Conservation (phyloP, 2,113 vertebrate genomes). For the Sakesphorus luctuosus region DNA sequence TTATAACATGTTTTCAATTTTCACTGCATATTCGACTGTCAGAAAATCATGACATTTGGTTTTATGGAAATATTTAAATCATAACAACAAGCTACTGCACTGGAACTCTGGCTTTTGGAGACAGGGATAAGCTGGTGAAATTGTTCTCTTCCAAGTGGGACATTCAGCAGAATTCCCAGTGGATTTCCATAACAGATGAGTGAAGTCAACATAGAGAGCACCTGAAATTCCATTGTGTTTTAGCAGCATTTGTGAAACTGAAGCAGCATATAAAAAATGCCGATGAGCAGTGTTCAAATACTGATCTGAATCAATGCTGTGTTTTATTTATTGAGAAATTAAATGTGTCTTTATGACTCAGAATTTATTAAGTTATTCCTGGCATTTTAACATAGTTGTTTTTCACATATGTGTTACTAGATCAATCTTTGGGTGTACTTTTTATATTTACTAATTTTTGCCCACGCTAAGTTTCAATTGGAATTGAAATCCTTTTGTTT, state of each 20-base stretch:
- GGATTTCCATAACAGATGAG: neutral
- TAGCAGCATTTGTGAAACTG: neutral
- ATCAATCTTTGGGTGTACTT: neutral
- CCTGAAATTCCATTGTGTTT: constrained; percentile 17
- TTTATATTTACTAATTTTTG: neutral
- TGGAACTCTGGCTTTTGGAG: constrained; percentile 33
- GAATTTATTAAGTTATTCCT: neutral
- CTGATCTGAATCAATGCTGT: neutral
- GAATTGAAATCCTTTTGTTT: neutral
- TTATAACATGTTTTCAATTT: constrained; percentile 68
- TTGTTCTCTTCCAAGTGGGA: constrained; percentile 3
- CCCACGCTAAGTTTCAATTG: neutral
- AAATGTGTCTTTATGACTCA: neutral
- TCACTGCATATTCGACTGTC: constrained; percentile 59
- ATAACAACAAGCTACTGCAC: constrained; percentile 6
- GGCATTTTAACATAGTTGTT: neutral
- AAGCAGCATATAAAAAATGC: neutral
- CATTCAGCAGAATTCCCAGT: constrained; percentile 19
- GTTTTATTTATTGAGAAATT: neutral
- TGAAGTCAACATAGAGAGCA: neutral
- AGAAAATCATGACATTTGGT: constrained; percentile 47
- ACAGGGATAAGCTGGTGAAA: neutral
- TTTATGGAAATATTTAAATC: constrained; percentile 67
- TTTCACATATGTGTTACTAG: neutral
- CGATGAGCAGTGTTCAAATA: neutral